phyloP scores from a whole-genome alignment of 2,888 invertebrate genomes.

The Macroteleia sp. region DNA sequence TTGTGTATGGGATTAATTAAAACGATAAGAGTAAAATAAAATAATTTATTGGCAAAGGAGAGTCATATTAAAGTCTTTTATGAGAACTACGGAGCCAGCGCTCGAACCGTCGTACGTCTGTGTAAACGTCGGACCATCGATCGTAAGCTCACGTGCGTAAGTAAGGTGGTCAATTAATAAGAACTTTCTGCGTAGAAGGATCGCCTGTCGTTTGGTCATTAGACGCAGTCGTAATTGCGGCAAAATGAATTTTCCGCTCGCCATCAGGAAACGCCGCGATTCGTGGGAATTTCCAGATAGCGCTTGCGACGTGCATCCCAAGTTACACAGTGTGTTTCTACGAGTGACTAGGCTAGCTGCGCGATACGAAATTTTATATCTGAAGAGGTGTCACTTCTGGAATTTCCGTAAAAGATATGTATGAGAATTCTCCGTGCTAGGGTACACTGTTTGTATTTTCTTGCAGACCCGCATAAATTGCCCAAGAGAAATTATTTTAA shows the following conservation, averaged over 20 bases:
- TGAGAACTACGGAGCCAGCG: conserved; percentile 50
- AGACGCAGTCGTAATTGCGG: conserved; percentile 16
- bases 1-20: conserved; percentile 43
- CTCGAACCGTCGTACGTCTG: not conserved
- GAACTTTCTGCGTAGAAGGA: conserved; percentile 63
- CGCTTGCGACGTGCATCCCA: conserved; percentile 24
- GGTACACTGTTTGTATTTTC: conserved; percentile 16
- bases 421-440: conserved; percentile 22
- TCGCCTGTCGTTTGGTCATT: conserved; percentile 65
- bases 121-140: conserved; percentile 50
- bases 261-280: conserved; percentile 48
- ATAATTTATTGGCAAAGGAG: conserved; percentile 39
- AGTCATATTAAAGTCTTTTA: conserved; percentile 37
- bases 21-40: conserved; percentile 46
- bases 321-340: conserved; percentile 27
- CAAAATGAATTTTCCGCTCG: conserved; percentile 64
- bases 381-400: conserved; percentile 37
- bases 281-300: conserved; percentile 58
- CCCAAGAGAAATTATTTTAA: conserved; percentile 35
- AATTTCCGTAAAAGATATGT: conserved; percentile 51
- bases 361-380: conserved; percentile 52
- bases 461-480: conserved; percentile 15
- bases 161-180: conserved; percentile 61
- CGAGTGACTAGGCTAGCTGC: conserved; percentile 15
- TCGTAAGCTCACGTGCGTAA: conserved; percentile 58